Evolutionary conservation across 2,888 invertebrate species (phyloP).

Genomic region (Camponotus fellah): DNA sequence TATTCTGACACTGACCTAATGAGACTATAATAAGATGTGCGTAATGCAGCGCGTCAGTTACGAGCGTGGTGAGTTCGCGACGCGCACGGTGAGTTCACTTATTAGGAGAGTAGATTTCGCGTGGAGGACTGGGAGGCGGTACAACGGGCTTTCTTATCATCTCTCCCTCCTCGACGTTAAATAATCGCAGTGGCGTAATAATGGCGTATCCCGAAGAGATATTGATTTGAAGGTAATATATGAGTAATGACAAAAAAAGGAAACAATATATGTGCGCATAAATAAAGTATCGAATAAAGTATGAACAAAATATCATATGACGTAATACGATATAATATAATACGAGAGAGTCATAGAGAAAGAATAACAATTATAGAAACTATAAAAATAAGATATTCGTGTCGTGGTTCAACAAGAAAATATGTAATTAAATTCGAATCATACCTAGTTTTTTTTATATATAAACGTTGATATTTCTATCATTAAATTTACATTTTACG

Average conservation of each 20-base stretch:
- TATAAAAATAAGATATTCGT: background rate
- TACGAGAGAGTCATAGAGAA: background rate
- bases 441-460: too few relatives aligned
- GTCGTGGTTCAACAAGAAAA: background rate
- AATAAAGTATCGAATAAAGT: too few relatives aligned
- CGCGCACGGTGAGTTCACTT: constrained; percentile 74
- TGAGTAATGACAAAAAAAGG: too few relatives aligned
- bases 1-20: background rate
- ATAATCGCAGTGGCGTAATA: constrained; percentile 31
- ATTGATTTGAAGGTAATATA: background rate
- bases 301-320: background rate
- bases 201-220: background rate
- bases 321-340: background rate
- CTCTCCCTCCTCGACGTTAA: background rate
- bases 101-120: constrained; percentile 66
- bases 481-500: too few relatives aligned
- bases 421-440: background rate
- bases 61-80: constrained; percentile 71
- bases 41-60: constrained; percentile 53
- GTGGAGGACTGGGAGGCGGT: background rate
- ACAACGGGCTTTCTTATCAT: background rate
- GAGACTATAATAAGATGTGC: constrained; percentile 15
- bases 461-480: constrained; percentile 8
- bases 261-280: too few relatives aligned
- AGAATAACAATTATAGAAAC: background rate